Evolutionary conservation across 2,113 vertebrate genomes (phyloP), one percentile per base, ranked within the genome.

Genomic region (Rhineura floridana): DNA sequence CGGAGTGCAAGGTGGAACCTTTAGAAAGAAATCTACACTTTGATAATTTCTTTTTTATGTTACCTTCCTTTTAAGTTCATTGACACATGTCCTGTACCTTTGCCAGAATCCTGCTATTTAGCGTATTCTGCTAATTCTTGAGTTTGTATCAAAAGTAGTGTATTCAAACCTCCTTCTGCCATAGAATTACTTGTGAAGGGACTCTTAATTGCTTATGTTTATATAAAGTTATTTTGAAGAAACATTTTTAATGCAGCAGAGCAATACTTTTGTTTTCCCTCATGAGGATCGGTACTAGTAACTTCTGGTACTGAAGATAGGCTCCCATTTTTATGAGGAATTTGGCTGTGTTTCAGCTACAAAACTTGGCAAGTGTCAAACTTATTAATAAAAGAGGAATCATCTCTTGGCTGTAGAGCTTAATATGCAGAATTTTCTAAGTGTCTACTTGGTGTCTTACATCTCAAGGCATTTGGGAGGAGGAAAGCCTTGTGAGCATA

Each of bases 1-100:
- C 52, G 44, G 46, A 59, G n/a, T 89, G 4, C 83, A 87, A 87
- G 11, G 21, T 46, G 30, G 62, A 69, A 83, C 69, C 10, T 28
- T 85, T 87, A 28, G 46, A 84, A 84, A 86, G 84, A 89, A 72
- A 39, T 23, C n/a, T n/a, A 39, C 42, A 65, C 28, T 91, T 87
- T 30, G 13, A 69, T 52, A 36, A 84, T 85, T 46, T 62, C 7
- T 1, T 73, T 42, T 36, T 73, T 67, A 52, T 52, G 25, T 44
- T 90, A 80, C 73, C 0, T 75, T 92, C 59, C 59, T 6, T 81
- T 84, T 44, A 83, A 72, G 48, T 30, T 25, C 83, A 52, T 65
- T 86, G 88, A 81, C n/a, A 44, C 6, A 21, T 75, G 86, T 79
- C 63, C 79, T 87, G 55, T 69, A 81, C 59, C 23, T 87, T 79